A percentile compares a stretch with the other conserved stretches of the same genome.
phyloP scores from a whole-genome alignment of 2,888 invertebrate species.

The Nephrotoma appendiculata region DNA sequence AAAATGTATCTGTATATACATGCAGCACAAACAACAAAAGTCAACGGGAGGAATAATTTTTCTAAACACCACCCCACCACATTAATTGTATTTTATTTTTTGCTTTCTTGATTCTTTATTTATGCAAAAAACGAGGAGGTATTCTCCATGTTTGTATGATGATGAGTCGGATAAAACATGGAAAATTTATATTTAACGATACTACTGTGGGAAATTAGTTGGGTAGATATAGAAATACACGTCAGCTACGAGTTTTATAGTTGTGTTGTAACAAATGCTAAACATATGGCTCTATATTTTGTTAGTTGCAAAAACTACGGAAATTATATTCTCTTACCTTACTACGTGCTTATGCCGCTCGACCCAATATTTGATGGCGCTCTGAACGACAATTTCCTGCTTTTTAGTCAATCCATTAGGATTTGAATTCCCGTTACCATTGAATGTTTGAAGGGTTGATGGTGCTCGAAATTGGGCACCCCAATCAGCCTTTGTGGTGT shows the following conservation, averaged over 20 bases:
- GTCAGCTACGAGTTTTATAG: not conserved
- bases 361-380: slow-evolving; percentile 82
- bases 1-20: not conserved
- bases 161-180: not conserved
- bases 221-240: not conserved
- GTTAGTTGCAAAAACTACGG: not conserved
- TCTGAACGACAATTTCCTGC: slow-evolving; percentile 70
- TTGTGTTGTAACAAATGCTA: not conserved
- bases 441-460: slow-evolving; percentile 49
- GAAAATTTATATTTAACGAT: not conserved
- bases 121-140: not conserved
- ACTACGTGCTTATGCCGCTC: slow-evolving; percentile 80
- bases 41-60: not conserved
- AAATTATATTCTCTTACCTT: slow-evolving; percentile 38
- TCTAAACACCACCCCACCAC: not conserved
- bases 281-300: not conserved
- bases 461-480: slow-evolving; percentile 58
- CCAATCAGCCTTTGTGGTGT: slow-evolving; percentile 63
- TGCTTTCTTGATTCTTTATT: not conserved
- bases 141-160: not conserved
- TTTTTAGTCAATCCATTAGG: slow-evolving; percentile 71
- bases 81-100: not conserved
- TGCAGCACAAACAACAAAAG: not conserved
- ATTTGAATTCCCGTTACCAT: slow-evolving; percentile 38
- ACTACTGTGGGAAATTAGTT: not conserved